Evolutionary conservation across 1,140 invertebrate genomes (phyloP).

Genomic region (Chymomyza costata): DNA sequence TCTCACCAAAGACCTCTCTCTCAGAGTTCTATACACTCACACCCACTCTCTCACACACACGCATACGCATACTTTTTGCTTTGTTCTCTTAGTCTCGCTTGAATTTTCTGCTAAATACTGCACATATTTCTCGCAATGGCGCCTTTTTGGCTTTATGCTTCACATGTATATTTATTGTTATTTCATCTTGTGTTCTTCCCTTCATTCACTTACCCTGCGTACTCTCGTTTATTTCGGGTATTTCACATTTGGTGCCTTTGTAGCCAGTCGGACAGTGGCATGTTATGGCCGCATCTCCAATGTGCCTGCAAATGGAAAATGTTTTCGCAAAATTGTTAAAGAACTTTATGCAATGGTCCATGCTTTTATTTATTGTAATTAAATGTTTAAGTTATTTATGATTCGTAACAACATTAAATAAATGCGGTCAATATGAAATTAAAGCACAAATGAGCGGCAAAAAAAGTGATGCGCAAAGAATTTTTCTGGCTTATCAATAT

Average conservation of each 20-base stretch:
- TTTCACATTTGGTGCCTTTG: conserved; percentile 82
- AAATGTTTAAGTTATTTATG: too few relatives aligned
- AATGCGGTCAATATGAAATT: too few relatives aligned
- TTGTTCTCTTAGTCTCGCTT: neutral
- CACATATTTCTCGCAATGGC: neutral
- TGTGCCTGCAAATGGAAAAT: conserved; percentile 78
- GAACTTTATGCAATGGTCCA: neutral
- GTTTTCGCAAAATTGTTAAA: neutral
- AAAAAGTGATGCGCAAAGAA: too few relatives aligned
- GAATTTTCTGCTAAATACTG: neutral
- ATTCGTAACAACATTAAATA: too few relatives aligned
- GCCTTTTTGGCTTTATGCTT: conserved; percentile 8
- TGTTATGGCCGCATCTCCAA: conserved; percentile 82
- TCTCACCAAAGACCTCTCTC: too few relatives aligned
- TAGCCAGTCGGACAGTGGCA: conserved; percentile 81
- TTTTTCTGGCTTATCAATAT: too few relatives aligned
- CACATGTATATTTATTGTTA: conserved; percentile 44
- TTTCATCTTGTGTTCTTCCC: conserved; percentile 8
- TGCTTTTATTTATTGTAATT: too few relatives aligned
- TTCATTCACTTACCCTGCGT: conserved; percentile 62
- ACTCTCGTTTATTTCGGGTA: conserved; percentile 75
- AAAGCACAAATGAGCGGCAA: too few relatives aligned
- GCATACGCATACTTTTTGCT: neutral
- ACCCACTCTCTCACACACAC: too few relatives aligned
- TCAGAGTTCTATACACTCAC: too few relatives aligned